phyloP scores from a whole-genome alignment of 2,888 invertebrate genomes.

The Tipula helvola region DNA sequence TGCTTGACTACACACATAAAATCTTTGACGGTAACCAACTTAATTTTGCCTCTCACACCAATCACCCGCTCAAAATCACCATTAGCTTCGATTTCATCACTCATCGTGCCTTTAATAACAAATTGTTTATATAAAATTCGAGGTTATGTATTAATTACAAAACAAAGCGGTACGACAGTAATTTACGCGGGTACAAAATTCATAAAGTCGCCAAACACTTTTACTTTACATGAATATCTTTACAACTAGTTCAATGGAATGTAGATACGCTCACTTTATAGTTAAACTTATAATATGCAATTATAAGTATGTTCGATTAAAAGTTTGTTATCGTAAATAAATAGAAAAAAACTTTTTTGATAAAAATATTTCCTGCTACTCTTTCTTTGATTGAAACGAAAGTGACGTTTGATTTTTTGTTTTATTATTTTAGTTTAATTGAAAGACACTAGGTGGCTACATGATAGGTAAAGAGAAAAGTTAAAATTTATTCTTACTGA shows the following conservation, averaged over 20 bases:
- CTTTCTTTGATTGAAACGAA: no score
- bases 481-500: background rate
- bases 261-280: background rate
- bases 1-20: constrained; percentile 23
- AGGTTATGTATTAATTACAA: background rate
- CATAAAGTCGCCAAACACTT: background rate
- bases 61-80: background rate
- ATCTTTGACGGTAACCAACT: constrained; percentile 21
- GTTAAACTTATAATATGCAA: background rate
- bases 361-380: no score
- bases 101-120: background rate
- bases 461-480: background rate
- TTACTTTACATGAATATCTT: background rate
- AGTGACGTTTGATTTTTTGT: no score
- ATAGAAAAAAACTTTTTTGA: background rate
- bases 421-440: background rate
- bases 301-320: background rate
- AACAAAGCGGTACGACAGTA: background rate
- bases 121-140: background rate
- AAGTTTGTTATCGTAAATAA: background rate
- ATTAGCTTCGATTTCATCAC: background rate
- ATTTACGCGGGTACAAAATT: background rate
- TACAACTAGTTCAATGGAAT: background rate
- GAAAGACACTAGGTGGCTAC: background rate
- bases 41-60: constrained; percentile 15